phyloP scores from a whole-genome alignment of 1,140 invertebrate genomes.

The Tenebrio molitor region DNA sequence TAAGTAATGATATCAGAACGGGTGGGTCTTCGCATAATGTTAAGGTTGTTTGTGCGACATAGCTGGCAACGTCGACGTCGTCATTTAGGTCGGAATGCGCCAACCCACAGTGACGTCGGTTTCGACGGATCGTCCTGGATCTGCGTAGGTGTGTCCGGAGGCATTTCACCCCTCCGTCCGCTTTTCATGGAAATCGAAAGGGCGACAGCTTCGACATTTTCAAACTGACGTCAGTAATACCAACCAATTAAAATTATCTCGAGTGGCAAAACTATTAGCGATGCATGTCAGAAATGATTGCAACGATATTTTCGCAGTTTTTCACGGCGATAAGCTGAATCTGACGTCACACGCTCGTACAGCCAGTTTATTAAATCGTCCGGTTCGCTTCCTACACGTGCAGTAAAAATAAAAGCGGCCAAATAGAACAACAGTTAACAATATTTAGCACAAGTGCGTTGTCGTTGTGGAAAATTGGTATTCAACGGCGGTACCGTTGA shows the following conservation, averaged over 20 bases:
- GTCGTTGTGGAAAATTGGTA: slow-evolving; percentile 10
- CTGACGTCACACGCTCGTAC: slow-evolving; percentile 27
- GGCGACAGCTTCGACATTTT: too few species aligned
- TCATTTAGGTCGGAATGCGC: too few species aligned
- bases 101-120: too few species aligned
- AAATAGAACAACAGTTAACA: neutral
- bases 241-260: slow-evolving; percentile 25
- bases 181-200: too few species aligned
- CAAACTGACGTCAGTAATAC: too few species aligned
- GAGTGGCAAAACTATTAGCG: slow-evolving; percentile 11
- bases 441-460: slow-evolving; percentile 3
- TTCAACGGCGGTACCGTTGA: neutral
- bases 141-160: too few species aligned
- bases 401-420: slow-evolving; percentile 24
- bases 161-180: too few species aligned
- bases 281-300: slow-evolving; percentile 5
- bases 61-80: too few species aligned
- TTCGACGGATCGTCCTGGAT: too few species aligned
- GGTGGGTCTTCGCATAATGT: too few species aligned
- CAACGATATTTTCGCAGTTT: neutral
- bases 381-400: slow-evolving; percentile 23
- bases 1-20: too few species aligned
- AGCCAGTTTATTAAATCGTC: slow-evolving; percentile 10
- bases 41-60: too few species aligned
- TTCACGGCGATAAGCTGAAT: slow-evolving; percentile 1